phyloP scores from a whole-genome alignment of 1,140 invertebrate genomes.

The Drosophila tropicalis region DNA sequence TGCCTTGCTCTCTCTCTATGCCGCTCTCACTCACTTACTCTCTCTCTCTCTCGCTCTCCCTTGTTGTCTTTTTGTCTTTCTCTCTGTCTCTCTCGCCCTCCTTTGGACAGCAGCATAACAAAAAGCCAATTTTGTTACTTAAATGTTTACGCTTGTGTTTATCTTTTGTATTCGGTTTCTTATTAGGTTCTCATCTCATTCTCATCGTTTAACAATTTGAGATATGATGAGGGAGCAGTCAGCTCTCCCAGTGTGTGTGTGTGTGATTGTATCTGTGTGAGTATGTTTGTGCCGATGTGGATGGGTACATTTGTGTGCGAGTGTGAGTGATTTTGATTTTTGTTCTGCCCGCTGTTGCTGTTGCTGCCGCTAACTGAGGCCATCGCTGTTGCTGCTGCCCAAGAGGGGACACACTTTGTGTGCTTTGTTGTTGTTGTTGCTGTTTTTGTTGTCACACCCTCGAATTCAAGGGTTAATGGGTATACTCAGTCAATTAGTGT shows the following conservation, averaged over 20 bases:
- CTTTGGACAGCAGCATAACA: slow-evolving; percentile 64
- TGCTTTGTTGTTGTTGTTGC: slow-evolving; percentile 15
- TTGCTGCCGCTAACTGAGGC: slow-evolving; percentile 27
- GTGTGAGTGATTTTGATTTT: slow-evolving; percentile 54
- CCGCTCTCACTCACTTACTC: slow-evolving; percentile 22
- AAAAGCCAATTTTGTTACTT: slow-evolving; percentile 83
- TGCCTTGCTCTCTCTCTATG: slow-evolving; percentile 1
- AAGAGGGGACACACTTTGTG: slow-evolving; percentile 11
- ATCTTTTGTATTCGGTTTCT: slow-evolving; percentile 83
- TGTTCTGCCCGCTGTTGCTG: slow-evolving; percentile 30
- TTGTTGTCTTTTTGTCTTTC: slow-evolving; percentile 3
- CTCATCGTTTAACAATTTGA: slow-evolving; percentile 83
- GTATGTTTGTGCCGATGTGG: slow-evolving; percentile 20
- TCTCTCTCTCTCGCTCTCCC: slow-evolving; percentile 25
- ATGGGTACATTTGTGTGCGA: slow-evolving; percentile 17
- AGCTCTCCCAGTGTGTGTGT: slow-evolving; percentile 30
- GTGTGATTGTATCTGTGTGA: slow-evolving; percentile 13
- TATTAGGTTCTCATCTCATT: slow-evolving; percentile 83
- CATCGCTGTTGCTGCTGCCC: slow-evolving; percentile 11
- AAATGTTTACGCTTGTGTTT: slow-evolving; percentile 83
- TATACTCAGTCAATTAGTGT: background rate
- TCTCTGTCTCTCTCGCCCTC: slow-evolving; percentile 8
- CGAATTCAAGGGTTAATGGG: background rate
- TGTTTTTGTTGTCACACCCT: slow-evolving; percentile 13
- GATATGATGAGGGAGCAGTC: slow-evolving; percentile 65